Evolutionary conservation across 2,888 invertebrate genomes (phyloP).

Genomic region (Bruchidius siliquastri): DNA sequence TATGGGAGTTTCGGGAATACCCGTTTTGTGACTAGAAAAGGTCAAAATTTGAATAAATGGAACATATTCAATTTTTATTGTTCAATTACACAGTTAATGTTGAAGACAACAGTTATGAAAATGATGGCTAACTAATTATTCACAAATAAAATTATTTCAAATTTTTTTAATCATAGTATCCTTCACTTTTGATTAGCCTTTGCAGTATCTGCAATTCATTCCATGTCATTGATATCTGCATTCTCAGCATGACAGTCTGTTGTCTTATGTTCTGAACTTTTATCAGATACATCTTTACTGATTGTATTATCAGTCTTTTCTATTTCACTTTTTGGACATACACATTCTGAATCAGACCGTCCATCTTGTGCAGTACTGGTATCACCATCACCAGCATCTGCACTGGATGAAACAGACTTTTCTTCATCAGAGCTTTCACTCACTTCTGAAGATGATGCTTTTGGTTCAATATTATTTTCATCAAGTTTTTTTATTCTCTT

Average conservation of each 20-base stretch:
- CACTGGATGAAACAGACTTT: conserved; percentile 2
- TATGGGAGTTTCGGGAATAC: too few relatives aligned
- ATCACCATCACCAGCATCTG: neutral
- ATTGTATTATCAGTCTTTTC: neutral
- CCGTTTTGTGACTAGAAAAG: too few relatives aligned
- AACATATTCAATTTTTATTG: too few relatives aligned
- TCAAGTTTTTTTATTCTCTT: conserved; percentile 36
- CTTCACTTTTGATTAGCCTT: neutral
- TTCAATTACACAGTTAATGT: too few relatives aligned
- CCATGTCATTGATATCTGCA: neutral
- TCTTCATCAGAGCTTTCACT: conserved; percentile 15
- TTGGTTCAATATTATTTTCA: conserved; percentile 15
- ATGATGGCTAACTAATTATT: too few relatives aligned
- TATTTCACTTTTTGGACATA: neutral
- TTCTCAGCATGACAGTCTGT: neutral
- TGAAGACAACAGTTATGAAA: too few relatives aligned
- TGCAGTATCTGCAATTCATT: neutral
- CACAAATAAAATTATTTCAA: too few relatives aligned
- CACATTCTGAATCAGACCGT: neutral
- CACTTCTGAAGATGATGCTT: conserved; percentile 19
- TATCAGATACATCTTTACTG: neutral
- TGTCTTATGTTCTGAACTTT: neutral
- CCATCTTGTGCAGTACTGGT: neutral
- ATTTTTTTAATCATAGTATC: neutral
- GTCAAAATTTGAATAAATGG: too few relatives aligned